phyloP scores from a whole-genome alignment of 2,113 vertebrate genomes.

The Scophthalmus maximus region DNA sequence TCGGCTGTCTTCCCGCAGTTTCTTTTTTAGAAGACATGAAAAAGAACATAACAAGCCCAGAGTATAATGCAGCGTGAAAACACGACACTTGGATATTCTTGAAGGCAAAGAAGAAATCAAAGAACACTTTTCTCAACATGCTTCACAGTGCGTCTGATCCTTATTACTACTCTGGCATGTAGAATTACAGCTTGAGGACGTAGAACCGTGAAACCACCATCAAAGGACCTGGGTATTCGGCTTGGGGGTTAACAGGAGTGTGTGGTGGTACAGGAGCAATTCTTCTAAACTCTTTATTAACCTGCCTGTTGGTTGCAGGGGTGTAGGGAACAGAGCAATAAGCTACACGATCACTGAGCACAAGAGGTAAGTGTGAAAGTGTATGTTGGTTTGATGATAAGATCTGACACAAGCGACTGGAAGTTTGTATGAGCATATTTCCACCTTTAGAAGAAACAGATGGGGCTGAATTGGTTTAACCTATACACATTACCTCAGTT shows the following conservation, averaged over 20 bases:
- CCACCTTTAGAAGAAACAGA: constrained; percentile 34
- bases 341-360: constrained; percentile 14
- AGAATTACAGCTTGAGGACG: constrained; percentile 1
- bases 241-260: not conserved
- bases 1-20: too few relatives aligned
- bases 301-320: not conserved
- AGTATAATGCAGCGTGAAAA: not conserved
- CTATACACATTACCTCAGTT: constrained; percentile 54
- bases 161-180: constrained; percentile 22
- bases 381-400: constrained; percentile 27
- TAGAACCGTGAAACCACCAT: constrained; percentile 3
- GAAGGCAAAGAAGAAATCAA: constrained; percentile 32
- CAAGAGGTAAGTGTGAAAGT: constrained; percentile 15
- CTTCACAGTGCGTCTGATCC: constrained; percentile 1
- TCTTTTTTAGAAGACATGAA: too few relatives aligned
- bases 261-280: constrained; percentile 14
- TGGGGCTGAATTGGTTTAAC: constrained; percentile 46
- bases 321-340: constrained; percentile 21
- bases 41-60: too few relatives aligned
- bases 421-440: constrained; percentile 31
- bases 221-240: constrained; percentile 25
- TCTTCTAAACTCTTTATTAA: constrained; percentile 16
- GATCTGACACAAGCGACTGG: constrained; percentile 43
- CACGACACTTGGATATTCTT: not conserved
- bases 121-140: constrained; percentile 5